Conservation (phyloP, 2,113 vertebrate species). For the Ondatra zibethicus region DNA sequence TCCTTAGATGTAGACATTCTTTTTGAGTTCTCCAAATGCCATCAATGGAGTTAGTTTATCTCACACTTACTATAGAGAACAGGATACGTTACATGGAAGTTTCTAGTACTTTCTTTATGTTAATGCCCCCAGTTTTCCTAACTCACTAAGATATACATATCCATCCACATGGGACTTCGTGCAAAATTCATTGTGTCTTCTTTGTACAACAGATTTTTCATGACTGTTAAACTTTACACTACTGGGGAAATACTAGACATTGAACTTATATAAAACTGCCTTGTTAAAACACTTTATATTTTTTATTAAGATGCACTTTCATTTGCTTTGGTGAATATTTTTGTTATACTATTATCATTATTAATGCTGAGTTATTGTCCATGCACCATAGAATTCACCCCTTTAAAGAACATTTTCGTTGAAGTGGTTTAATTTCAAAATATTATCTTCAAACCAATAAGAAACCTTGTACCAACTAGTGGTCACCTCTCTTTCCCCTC, state of each 20-base stretch:
- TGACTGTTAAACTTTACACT: constrained; percentile 10
- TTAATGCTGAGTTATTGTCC: not conserved
- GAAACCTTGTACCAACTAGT: not conserved
- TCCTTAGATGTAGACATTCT: not conserved
- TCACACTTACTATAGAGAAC: not conserved
- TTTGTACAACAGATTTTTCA: not conserved
- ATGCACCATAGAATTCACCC: not conserved
- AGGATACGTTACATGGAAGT: not conserved
- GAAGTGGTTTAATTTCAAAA: constrained; percentile 5
- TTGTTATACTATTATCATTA: not conserved
- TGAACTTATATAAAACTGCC: not conserved
- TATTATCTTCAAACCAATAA: not conserved
- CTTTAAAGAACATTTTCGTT: not conserved
- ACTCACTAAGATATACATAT: not conserved
- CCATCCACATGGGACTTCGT: not conserved
- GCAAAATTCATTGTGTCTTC: not conserved
- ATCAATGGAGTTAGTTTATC: not conserved
- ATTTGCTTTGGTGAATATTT: not conserved
- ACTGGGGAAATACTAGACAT: not conserved
- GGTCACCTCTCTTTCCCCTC: not conserved
- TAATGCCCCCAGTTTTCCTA: not conserved
- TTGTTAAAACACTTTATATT: not conserved
- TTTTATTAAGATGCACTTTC: not conserved
- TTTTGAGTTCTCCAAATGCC: not conserved
- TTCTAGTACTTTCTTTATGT: not conserved